These are phyloP conservation scores for Wasmannia auropunctata DNA, from an alignment of 1,140 invertebrate genomes.

Conservation along the genomic window DNA sequence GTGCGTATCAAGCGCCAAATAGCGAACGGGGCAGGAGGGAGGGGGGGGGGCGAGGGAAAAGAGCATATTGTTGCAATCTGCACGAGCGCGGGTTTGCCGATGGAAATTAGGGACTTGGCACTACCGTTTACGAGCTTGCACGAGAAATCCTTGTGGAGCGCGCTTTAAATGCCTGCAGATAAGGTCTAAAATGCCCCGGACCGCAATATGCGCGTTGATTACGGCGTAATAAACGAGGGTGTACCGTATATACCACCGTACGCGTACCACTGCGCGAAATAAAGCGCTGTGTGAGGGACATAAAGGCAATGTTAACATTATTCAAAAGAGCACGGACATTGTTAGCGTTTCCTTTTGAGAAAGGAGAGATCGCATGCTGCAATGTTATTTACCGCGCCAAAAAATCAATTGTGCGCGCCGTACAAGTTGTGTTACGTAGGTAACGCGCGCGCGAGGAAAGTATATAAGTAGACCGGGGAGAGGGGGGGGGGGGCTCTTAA, in stretches of 20 bases:
- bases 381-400: not conserved
- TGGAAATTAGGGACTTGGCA: conserved; percentile 63
- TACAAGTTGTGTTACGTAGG: too few species aligned
- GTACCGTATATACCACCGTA: not conserved
- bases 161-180: conserved; percentile 27
- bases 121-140: conserved; percentile 35
- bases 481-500: too few species aligned
- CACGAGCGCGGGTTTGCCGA: conserved; percentile 10
- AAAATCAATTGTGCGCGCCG: not conserved
- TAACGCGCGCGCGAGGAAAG: not conserved
- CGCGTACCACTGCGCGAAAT: not conserved
- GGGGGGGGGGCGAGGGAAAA: too few species aligned
- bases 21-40: not conserved
- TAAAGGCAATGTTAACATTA: not conserved
- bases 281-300: not conserved
- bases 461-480: too few species aligned
- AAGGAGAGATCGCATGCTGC: not conserved
- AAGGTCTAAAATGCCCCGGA: conserved; percentile 25
- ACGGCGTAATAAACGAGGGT: conserved; percentile 30
- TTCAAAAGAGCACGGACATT: not conserved
- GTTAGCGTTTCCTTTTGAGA: not conserved
- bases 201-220: conserved; percentile 54
- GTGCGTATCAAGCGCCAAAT: conserved; percentile 59
- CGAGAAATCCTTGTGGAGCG: conserved; percentile 25
- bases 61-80: conserved; percentile 45